Percentiles rank a stretch among this genome's conserved stretches.
phyloP scores from a whole-genome alignment of 2,888 invertebrate species.

The Cloeon dipterum region DNA sequence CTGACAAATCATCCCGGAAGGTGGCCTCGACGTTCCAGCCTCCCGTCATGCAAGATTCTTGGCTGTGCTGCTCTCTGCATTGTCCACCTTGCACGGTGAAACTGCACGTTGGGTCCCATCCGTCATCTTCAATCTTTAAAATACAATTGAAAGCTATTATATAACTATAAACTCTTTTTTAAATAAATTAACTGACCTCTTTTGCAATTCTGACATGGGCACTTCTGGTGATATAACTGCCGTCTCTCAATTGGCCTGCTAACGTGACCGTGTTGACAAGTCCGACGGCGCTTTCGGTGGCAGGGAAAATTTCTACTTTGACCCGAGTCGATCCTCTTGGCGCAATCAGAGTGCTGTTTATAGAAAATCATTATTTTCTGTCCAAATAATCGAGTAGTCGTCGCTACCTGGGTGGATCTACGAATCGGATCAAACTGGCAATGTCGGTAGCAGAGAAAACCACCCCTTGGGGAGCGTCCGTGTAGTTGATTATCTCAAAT shows the following conservation, averaged over 20 bases:
- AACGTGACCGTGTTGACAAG: neutral
- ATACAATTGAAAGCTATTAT: neutral
- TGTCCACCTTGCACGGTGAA: neutral
- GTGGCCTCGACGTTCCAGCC: neutral
- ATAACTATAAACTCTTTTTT: neutral
- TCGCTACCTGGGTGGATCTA: neutral
- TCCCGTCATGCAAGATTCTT: neutral
- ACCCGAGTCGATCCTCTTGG: neutral
- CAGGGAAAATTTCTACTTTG: neutral
- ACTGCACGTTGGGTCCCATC: conserved; percentile 1
- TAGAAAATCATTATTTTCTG: neutral
- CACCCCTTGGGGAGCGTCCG: neutral
- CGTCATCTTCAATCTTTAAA: neutral
- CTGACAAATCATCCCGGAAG: neutral
- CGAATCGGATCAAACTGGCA: neutral
- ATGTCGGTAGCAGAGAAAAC: neutral
- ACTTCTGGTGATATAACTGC: neutral
- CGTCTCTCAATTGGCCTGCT: neutral
- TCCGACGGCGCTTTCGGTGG: neutral
- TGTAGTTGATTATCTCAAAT: neutral
- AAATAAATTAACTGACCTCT: neutral
- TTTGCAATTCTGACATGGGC: neutral
- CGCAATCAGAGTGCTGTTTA: neutral
- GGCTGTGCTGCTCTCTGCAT: neutral
- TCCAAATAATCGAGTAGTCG: too few relatives aligned